phyloP scores from a whole-genome alignment of 2,113 vertebrate genomes.

The Candoia aspera region DNA sequence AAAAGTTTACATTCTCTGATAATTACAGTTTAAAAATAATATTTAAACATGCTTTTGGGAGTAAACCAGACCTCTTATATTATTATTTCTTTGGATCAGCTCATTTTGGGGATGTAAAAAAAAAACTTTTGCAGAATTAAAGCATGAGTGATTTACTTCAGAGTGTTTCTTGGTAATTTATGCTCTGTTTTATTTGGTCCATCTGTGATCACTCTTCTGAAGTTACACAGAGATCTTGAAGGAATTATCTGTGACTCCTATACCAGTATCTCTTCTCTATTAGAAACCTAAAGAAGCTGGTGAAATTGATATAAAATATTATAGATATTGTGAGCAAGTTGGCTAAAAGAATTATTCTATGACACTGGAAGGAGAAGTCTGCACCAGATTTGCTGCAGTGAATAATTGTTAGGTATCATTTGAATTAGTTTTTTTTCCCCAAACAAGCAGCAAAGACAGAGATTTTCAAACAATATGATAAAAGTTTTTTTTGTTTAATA shows the following conservation, averaged over 20 bases:
- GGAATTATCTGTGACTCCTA: not conserved
- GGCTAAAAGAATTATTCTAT: not conserved
- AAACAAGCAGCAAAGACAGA: not conserved
- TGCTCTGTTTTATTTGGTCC: not conserved
- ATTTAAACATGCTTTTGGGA: no score
- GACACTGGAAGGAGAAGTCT: not conserved
- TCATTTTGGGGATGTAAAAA: no score
- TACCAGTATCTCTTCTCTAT: not conserved
- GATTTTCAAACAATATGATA: not conserved
- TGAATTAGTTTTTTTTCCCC: not conserved
- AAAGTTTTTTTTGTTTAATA: not conserved
- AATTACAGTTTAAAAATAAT: no score
- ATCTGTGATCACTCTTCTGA: not conserved
- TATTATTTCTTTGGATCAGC: no score
- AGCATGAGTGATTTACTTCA: not conserved
- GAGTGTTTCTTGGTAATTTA: not conserved
- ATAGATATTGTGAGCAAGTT: not conserved
- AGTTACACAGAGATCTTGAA: not conserved
- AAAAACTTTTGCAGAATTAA: not conserved
- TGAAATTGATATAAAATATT: not conserved
- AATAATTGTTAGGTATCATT: not conserved
- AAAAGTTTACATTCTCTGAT: no score
- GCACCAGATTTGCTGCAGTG: not conserved
- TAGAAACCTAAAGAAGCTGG: not conserved
- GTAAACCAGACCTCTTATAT: no score